Conservation (phyloP, 2,888 invertebrate species). For the Eurois occulta region DNA sequence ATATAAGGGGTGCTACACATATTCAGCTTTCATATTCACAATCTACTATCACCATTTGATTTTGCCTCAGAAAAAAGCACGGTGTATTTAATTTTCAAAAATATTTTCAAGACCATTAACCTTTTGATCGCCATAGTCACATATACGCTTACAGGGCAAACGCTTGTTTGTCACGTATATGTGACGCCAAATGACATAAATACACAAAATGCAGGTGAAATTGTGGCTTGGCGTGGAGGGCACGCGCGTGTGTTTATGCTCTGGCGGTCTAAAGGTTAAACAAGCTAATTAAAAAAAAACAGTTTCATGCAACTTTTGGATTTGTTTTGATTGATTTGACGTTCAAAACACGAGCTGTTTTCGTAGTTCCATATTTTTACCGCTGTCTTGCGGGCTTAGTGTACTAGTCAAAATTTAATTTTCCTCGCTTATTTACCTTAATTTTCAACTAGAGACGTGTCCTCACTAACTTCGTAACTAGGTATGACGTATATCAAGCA, state of each 20-base stretch:
- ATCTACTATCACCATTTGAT: not conserved
- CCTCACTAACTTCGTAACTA: slow-evolving; percentile 40
- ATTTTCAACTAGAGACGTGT: slow-evolving; percentile 45
- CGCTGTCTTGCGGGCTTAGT: not conserved
- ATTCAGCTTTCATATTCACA: not conserved
- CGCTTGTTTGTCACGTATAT: no score
- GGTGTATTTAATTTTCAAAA: not conserved
- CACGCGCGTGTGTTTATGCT: no score
- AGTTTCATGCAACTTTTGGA: not conserved
- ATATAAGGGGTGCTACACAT: not conserved
- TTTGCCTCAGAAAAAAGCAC: not conserved
- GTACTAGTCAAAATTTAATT: not conserved
- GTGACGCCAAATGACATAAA: no score
- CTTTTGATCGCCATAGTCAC: no score
- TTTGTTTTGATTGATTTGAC: not conserved
- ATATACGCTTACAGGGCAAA: no score
- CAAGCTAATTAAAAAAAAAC: not conserved
- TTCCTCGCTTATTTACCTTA: not conserved
- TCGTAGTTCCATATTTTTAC: not conserved
- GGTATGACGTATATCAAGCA: slow-evolving; percentile 59
- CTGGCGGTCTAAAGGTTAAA: not conserved
- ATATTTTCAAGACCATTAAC: not conserved
- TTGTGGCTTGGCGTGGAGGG: no score
- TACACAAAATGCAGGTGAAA: no score
- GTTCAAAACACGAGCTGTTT: not conserved